Conservation (phyloP, 2,888 invertebrate species). For the Tetragonisca angustula region DNA sequence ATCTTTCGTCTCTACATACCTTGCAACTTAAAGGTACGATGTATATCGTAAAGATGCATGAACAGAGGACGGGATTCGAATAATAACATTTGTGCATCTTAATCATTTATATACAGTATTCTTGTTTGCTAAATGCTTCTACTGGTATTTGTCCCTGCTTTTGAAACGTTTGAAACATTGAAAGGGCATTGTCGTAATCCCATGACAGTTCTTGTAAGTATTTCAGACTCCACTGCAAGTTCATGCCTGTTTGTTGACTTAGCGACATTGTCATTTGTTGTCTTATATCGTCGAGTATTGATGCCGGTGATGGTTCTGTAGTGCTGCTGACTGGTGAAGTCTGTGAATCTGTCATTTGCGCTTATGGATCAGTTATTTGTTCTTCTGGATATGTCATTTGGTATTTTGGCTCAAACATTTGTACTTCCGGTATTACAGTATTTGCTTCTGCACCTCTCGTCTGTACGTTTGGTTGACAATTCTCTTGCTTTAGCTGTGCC, state of each 20-base stretch:
- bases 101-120: conserved; percentile 4
- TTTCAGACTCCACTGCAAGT: conserved; percentile 89
- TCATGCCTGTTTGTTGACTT: conserved; percentile 92
- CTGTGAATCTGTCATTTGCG: conserved; percentile 13
- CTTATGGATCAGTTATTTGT: too few relatives aligned
- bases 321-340: conserved; percentile 31
- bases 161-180: conserved; percentile 92
- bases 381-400: too few relatives aligned
- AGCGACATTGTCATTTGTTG: conserved; percentile 90
- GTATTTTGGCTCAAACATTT: too few relatives aligned
- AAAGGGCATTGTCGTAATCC: conserved; percentile 92
- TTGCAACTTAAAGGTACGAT: too few relatives aligned
- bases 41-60: too few relatives aligned
- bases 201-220: conserved; percentile 95
- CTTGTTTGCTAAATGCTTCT: conserved; percentile 92
- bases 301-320: conserved; percentile 43
- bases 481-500: conserved; percentile 76
- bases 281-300: conserved; percentile 82
- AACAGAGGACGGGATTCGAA: too few relatives aligned
- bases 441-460: too few relatives aligned
- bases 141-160: too few relatives aligned
- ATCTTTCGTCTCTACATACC: too few relatives aligned
- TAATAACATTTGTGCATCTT: too few relatives aligned
- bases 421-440: too few relatives aligned
- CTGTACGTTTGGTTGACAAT: conserved; percentile 1